Evolutionary conservation across 2,888 invertebrate genomes (phyloP).

Genomic region (Diaprepes abbreviatus): DNA sequence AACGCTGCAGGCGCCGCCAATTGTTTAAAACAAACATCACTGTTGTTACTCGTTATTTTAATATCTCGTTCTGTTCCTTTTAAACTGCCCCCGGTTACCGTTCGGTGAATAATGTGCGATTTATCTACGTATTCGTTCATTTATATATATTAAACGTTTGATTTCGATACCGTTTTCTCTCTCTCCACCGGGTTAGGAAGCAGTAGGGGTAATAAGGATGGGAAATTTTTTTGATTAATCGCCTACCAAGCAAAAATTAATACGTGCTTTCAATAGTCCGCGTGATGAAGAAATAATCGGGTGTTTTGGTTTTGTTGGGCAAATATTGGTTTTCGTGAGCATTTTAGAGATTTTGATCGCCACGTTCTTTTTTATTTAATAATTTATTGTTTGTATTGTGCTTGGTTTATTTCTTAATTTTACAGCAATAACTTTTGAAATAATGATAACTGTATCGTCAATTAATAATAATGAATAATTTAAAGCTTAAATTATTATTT

Average conservation of each 20-base stretch:
- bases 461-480: too few species aligned
- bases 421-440: not conserved
- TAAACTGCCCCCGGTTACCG: conserved; percentile 61
- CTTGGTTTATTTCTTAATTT: conserved; percentile 5
- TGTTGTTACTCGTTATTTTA: conserved; percentile 68
- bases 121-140: conserved; percentile 64
- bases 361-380: conserved; percentile 48
- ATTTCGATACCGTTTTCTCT: conserved; percentile 57
- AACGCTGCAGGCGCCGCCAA: conserved; percentile 66
- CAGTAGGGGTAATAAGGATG: conserved; percentile 48
- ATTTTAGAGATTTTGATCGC: conserved; percentile 48
- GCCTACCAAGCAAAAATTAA: conserved; percentile 52
- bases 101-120: conserved; percentile 64
- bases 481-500: too few species aligned
- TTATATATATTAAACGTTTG: conserved; percentile 63
- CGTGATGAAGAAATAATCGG: conserved; percentile 57
- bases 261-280: conserved; percentile 50
- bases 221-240: conserved; percentile 49
- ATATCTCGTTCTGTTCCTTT: conserved; percentile 63
- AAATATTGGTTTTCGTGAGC: conserved; percentile 53
- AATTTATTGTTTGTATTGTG: conserved; percentile 34
- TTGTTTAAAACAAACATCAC: conserved; percentile 67
- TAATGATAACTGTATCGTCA: too few species aligned
- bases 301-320: conserved; percentile 47
- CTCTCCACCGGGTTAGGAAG: conserved; percentile 43